Percentiles rank a stretch among this genome's conserved stretches.
Evolutionary conservation across 2,888 invertebrate genomes (phyloP).

Genomic region (Candidula unifasciata): DNA sequence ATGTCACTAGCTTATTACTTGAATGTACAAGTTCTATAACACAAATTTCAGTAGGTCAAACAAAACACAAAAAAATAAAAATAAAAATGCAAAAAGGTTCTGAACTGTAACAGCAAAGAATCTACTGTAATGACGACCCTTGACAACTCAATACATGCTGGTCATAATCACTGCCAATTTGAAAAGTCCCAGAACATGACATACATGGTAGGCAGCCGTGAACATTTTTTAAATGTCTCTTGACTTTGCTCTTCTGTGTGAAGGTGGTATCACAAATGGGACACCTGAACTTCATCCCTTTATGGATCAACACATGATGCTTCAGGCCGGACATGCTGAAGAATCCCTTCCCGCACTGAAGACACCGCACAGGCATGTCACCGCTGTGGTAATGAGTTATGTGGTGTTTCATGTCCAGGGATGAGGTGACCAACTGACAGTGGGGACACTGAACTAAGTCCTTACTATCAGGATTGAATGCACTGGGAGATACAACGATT

Average conservation of each 20-base stretch:
- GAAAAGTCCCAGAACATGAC: conserved; percentile 30
- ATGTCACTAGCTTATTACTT: no score
- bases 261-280: conserved; percentile 46
- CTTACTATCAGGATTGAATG: not conserved
- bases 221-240: conserved; percentile 36
- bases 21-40: no score
- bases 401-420: conserved; percentile 42
- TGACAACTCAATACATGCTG: conserved; percentile 38
- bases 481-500: not conserved
- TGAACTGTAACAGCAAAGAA: no score
- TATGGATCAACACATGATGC: conserved; percentile 34
- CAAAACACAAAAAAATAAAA: no score
- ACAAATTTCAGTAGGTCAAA: no score
- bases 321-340: conserved; percentile 39
- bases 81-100: no score
- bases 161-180: conserved; percentile 31
- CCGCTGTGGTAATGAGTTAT: conserved; percentile 30
- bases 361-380: conserved; percentile 37
- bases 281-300: conserved; percentile 35
- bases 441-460: conserved; percentile 21
- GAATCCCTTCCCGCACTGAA: conserved; percentile 44
- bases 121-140: not conserved
- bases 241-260: conserved; percentile 47
- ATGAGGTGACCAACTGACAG: conserved; percentile 22
- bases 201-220: conserved; percentile 35